Conservation (phyloP, 2,113 vertebrate species). For the Regulus satrapa region DNA sequence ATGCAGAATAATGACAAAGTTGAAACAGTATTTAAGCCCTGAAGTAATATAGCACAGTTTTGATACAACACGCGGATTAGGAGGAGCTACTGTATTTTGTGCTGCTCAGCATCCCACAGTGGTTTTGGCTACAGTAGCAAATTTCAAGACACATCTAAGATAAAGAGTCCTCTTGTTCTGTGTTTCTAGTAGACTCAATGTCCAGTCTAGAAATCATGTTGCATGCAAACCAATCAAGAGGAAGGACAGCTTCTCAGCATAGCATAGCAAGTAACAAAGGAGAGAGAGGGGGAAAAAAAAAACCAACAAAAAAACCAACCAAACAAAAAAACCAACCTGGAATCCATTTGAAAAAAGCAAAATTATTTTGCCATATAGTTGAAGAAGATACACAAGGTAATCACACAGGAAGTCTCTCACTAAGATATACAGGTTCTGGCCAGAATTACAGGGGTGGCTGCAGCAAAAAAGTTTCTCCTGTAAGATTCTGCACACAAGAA, state of each 20-base stretch:
- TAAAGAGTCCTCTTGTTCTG: neutral
- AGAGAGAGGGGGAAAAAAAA: no score
- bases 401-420: accelerated
- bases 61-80: neutral
- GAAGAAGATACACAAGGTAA: neutral
- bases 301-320: neutral
- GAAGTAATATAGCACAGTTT: neutral
- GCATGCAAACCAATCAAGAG: neutral
- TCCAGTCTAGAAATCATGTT: neutral
- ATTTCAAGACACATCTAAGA: neutral
- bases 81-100: neutral
- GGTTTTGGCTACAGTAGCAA: neutral
- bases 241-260: neutral
- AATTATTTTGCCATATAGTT: neutral
- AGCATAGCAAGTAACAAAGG: neutral
- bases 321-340: neutral
- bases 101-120: neutral
- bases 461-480: neutral
- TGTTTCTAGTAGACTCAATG: neutral
- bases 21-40: neutral
- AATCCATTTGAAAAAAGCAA: neutral
- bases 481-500: neutral
- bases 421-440: neutral
- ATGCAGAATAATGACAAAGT: neutral
- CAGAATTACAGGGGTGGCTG: neutral